These are phyloP conservation scores for Nanger granti DNA, from an alignment of 2,113 vertebrate genomes.

Conservation along the genomic window DNA sequence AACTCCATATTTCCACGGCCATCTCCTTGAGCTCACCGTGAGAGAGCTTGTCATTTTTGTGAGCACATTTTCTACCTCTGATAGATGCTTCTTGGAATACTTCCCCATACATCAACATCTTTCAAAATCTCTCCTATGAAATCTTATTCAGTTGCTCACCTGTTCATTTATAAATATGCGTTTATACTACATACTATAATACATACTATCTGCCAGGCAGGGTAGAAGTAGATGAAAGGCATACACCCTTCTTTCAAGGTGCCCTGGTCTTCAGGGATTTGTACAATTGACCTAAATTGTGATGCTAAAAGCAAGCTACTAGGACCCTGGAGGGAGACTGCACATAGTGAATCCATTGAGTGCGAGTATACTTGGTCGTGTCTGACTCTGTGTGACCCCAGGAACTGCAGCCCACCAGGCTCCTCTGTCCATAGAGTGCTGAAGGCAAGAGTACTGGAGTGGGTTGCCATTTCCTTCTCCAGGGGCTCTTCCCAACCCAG, in stretches of 20 bases:
- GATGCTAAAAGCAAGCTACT: neutral
- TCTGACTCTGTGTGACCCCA: neutral
- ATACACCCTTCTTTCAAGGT: neutral
- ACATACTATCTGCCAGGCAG: neutral
- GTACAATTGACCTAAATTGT: neutral
- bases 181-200: neutral
- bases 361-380: rapidly evolving
- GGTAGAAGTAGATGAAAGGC: neutral
- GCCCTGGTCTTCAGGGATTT: neutral
- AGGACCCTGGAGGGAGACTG: rapidly evolving
- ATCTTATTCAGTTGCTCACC: neutral
- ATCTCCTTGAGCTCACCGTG: neutral
- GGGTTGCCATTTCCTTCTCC: neutral
- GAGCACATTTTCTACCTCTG: neutral
- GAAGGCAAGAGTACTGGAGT: neutral
- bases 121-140: neutral
- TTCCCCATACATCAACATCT: neutral
- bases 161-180: neutral
- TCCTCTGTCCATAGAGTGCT: neutral
- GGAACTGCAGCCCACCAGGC: neutral
- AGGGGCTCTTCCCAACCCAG: neutral
- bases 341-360: rapidly evolving
- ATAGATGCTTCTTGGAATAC: neutral
- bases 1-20: neutral
- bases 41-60: neutral